Conservation (phyloP, 2,888 invertebrate species). For the Carpatolechia fugitivella region DNA sequence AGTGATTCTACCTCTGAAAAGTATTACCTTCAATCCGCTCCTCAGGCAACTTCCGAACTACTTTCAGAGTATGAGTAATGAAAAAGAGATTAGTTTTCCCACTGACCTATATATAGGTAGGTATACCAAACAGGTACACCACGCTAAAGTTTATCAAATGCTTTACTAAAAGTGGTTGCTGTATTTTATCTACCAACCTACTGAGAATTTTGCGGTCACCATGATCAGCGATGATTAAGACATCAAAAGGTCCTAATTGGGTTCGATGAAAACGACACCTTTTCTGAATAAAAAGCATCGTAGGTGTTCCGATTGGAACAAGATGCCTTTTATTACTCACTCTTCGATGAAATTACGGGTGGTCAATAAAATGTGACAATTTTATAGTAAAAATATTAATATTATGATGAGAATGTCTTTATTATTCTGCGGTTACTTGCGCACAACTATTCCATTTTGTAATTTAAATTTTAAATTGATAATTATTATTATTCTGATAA, state of each 20-base stretch:
- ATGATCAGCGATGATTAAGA: slow-evolving; percentile 17
- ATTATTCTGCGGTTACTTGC: neutral
- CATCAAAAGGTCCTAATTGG: slow-evolving; percentile 22
- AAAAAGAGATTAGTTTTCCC: too few relatives aligned
- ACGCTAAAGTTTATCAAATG: too few relatives aligned
- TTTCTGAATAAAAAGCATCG: slow-evolving; percentile 15
- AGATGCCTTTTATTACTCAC: slow-evolving; percentile 13
- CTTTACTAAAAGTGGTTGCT: neutral
- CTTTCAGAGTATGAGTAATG: too few relatives aligned
- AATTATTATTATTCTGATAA: too few relatives aligned
- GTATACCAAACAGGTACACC: too few relatives aligned
- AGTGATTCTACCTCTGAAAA: too few relatives aligned
- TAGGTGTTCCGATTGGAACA: slow-evolving; percentile 14
- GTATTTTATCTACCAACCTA: neutral
- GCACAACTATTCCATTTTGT: too few relatives aligned
- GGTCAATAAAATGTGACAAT: slow-evolving; percentile 8
- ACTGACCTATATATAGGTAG: too few relatives aligned
- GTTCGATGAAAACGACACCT: slow-evolving; percentile 16
- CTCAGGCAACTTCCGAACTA: too few relatives aligned
- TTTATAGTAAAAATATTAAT: neutral
- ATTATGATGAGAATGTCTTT: neutral
- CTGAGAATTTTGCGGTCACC: slow-evolving; percentile 18
- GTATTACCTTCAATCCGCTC: too few relatives aligned
- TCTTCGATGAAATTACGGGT: slow-evolving; percentile 22
- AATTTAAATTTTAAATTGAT: too few relatives aligned